Base-by-base conservation (phyloP, 30 jellyfish, hydroid and myxozoan genomes). In the Aurelia aurita complex sp. Pacific region DNA sequence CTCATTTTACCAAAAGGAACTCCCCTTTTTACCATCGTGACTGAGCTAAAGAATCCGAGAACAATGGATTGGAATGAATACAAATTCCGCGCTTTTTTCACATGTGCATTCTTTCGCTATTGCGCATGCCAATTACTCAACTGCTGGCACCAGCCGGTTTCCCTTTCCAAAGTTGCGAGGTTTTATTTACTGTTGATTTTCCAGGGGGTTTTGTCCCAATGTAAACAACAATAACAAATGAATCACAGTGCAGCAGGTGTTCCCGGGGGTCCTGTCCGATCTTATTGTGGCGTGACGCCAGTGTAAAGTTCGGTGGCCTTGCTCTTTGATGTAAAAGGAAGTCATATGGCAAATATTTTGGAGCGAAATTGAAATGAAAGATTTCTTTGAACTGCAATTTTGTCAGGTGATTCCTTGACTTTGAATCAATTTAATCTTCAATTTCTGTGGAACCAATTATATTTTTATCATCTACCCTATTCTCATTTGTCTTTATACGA, bases 31-130 rank as follows among this genome's bases (percentile, higher is more conserved):
- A 77, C 87, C 77, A 50, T 38, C 77, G 69, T 61, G 16, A 77
- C 46, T 46, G 77, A 29, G 75, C 65, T 32, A 65, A 80, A 80
- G 54, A 80, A 80, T 80, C 81, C 81, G 42, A 14, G 33, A 80
- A 77, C 87, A 77, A 73, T 73, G 19, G 78, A 60, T 17, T 19
- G 80, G 80, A 78, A 69, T 87, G 90, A 87, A 77, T 87, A 87
- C 83, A 71, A 87, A 87, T 87, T 87, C 96, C 96, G 90, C 96
- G 90, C 96, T 86, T 79, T 91, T 91, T 91, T 85, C 96, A 82
- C 97, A 91, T 90, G 96, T 91, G 98, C 98, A 87, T 80, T 79
- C 54, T 81, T 77, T 73, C 89, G 77, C 91, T 57, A 55, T 64
- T 92, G 96, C 98, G 98, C 98, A 92, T 92, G 98, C 86, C 96